Evolutionary conservation across 92 coral and sea anemone species (phyloP).

Genomic region (Muricea muricata): DNA sequence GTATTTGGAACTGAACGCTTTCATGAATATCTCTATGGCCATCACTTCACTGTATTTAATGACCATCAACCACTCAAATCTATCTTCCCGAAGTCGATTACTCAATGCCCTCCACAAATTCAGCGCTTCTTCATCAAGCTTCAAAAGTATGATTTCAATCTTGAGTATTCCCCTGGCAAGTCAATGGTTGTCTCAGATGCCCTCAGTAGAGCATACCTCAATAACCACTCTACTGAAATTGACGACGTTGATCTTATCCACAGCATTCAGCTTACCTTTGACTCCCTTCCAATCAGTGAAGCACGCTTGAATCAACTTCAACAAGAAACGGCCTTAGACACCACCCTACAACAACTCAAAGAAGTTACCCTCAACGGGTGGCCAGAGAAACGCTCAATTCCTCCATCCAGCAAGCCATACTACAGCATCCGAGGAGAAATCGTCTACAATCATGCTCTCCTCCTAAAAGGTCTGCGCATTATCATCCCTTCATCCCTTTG

Average conservation of each 20-base stretch:
- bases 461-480: neutral
- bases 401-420: neutral
- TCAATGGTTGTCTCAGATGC: conserved; percentile 9
- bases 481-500: neutral
- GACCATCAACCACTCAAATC: too few relatives aligned
- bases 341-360: conserved; percentile 29
- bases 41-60: too few relatives aligned
- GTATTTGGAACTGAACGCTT: too few relatives aligned
- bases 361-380: conserved; percentile 36
- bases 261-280: neutral
- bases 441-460: neutral
- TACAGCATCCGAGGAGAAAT: neutral
- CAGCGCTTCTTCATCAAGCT: too few relatives aligned
- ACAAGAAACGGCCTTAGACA: conserved; percentile 21
- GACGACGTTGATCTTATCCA: neutral
- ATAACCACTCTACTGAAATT: conserved; percentile 4
- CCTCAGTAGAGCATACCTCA: conserved; percentile 6
- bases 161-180: neutral
- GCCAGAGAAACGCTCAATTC: conserved; percentile 14
- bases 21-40: too few relatives aligned
- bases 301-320: neutral
- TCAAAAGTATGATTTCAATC: too few relatives aligned
- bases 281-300: neutral
- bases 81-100: too few relatives aligned
- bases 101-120: too few relatives aligned